These are phyloP conservation scores for Zalophus californianus DNA, from an alignment of 2,797 vertebrate genomes.

Conservation along the genomic window DNA sequence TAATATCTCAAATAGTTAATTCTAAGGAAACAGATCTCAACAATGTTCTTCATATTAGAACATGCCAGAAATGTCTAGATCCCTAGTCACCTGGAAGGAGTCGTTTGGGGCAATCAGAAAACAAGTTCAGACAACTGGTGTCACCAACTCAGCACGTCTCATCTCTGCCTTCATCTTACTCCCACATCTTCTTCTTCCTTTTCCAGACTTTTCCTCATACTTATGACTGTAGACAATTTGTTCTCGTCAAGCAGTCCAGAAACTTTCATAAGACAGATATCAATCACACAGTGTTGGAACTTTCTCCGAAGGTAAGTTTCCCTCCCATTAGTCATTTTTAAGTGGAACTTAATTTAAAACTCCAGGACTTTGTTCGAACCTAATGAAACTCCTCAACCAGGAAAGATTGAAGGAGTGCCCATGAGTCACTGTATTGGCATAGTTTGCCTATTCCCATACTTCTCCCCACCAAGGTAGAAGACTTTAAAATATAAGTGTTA, in stretches of 20 bases:
- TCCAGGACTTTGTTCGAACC: neutral
- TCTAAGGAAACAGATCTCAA: neutral
- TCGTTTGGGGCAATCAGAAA: neutral
- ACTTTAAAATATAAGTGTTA: neutral
- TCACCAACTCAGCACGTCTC: neutral
- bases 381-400: neutral
- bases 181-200: neutral
- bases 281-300: neutral
- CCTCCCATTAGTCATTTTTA: neutral
- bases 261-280: neutral
- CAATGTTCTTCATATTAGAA: neutral
- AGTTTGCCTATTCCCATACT: neutral
- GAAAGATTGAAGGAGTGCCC: neutral
- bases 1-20: neutral
- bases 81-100: neutral
- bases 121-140: neutral
- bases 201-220: neutral
- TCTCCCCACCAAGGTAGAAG: neutral
- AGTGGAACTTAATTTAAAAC: slow-evolving; percentile 28
- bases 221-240: neutral
- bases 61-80: neutral
- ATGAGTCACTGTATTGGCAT: neutral
- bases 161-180: neutral
- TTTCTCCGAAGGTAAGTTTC: neutral
- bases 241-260: neutral